Percentiles rank a stretch among this genome's conserved stretches.
Conservation (phyloP, 1,140 invertebrate species). For the Drosophila leontia region DNA sequence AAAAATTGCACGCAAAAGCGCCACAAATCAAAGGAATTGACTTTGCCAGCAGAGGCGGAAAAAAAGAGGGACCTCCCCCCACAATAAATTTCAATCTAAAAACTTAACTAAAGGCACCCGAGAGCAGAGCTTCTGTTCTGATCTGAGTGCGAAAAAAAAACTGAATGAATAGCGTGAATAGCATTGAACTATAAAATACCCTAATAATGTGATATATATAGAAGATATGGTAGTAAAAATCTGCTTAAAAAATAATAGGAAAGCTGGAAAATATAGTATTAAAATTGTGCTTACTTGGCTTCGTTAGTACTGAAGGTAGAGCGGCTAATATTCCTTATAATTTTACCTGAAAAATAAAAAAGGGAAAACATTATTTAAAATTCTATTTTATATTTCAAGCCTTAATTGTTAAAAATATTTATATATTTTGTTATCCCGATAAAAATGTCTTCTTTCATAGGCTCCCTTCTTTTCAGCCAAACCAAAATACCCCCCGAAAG, state of each 20-base stretch:
- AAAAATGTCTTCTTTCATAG: too few relatives aligned
- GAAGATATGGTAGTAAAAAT: neutral
- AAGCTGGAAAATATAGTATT: neutral
- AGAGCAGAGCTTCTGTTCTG: constrained; percentile 58
- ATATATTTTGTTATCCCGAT: too few relatives aligned
- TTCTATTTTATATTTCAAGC: too few relatives aligned
- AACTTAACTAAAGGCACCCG: constrained; percentile 74
- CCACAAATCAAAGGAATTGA: constrained; percentile 83
- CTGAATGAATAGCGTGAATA: neutral
- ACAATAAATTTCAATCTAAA: constrained; percentile 83
- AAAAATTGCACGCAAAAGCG: constrained; percentile 83
- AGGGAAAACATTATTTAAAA: too few relatives aligned
- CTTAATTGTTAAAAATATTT: too few relatives aligned
- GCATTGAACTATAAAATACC: constrained; percentile 3
- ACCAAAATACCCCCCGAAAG: neutral
- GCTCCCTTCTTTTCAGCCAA: neutral
- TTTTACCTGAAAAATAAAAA: too few relatives aligned
- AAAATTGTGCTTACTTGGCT: neutral
- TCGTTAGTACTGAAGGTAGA: neutral
- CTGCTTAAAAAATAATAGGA: neutral
- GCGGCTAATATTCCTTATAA: too few relatives aligned
- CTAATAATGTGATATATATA: neutral
- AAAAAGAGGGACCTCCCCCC: constrained; percentile 34
- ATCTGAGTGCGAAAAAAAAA: constrained; percentile 36
- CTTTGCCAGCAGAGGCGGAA: constrained; percentile 51